Base-by-base conservation (phyloP, 2,113 vertebrate species). In the Charadrius vociferus region DNA sequence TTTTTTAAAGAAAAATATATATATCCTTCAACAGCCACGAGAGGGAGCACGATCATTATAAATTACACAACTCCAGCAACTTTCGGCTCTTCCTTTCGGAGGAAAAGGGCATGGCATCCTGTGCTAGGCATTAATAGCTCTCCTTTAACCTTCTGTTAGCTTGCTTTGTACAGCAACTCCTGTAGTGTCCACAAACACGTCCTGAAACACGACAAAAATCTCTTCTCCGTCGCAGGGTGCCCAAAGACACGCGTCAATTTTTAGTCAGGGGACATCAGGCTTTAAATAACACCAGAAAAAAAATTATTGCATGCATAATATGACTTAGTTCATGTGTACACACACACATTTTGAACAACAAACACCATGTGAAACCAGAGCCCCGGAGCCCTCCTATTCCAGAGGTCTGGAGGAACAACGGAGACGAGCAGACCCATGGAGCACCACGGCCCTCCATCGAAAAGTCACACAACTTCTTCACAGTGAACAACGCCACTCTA, bases 71-170 rank as follows among this genome's bases (percentile, higher is more conserved):
- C 27, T 53, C 39, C 59, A 9, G 65, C 18, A 4, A 18, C n/a
- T 95, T 79, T 36, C 59, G 66, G 87, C 83, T 79, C 84, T 97
- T 91, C 93, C 90, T 86, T 50, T 65, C 73, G 92, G 91, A 97
- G 96, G 97, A 98, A 98, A 93, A 97, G 97, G 96, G 97, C 95
- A 83, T 56, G 97, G 98, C 96, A 97, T 98, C 97, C 97, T 98
- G 97, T 95, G 37, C 92, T 19, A 13, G 58, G 68, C 92, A 84
- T 13, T 32, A 34, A 45, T 0, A 43, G 74, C 71, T 55, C 82
- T 79, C 85, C 83, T 86, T 30, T 61, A 75, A 66, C 50, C 82
- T 91, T 29, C 43, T 32, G 27, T 15, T 22, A 27, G 27, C 59
- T 65, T 19, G 8, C 41, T 88, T 58, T 6, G 22, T 45, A 19